Percentiles rank a stretch among this genome's conserved stretches.
Conservation (phyloP, 2,797 vertebrate genomes). For the Bovichtus variegatus region DNA sequence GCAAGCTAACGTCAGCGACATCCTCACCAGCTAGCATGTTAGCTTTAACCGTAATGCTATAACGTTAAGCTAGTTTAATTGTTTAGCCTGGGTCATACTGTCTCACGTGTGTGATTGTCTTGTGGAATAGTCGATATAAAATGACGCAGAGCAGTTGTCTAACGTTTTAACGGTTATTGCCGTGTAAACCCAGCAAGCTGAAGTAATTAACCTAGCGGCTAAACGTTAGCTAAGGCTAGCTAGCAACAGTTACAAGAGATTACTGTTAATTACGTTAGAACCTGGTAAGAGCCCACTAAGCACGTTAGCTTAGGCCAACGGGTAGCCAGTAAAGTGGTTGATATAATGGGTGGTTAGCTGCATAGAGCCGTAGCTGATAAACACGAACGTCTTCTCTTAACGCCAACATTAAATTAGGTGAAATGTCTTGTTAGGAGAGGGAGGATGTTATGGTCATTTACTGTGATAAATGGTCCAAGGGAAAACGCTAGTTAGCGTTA, state of each 20-base stretch:
- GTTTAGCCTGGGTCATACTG: not conserved
- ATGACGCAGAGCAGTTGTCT: fast-evolving
- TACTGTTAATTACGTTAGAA: slow-evolving; percentile 47
- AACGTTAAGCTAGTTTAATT: not conserved
- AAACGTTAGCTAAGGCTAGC: slow-evolving; percentile 53
- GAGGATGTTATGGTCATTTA: not conserved
- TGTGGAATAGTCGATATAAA: fast-evolving
- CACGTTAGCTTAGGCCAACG: slow-evolving; percentile 35
- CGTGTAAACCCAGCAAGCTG: not conserved
- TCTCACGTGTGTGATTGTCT: not conserved
- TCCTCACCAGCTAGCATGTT: slow-evolving; percentile 17
- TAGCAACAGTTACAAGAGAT: slow-evolving; percentile 52
- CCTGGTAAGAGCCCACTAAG: slow-evolving; percentile 19
- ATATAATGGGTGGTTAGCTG: not conserved
- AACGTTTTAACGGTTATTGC: not conserved
- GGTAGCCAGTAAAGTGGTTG: slow-evolving; percentile 4
- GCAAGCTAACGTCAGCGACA: slow-evolving; percentile 50
- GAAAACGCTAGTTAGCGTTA: not conserved
- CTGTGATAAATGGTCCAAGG: not conserved
- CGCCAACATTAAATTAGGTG: no score
- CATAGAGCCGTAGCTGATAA: not conserved
- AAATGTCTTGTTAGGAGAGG: not conserved
- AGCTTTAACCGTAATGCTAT: not conserved
- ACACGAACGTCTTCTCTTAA: not conserved
- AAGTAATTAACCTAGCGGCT: not conserved